These are phyloP conservation scores for Piprites chloris DNA, from an alignment of 2,113 vertebrate species.

Conservation along the genomic window DNA sequence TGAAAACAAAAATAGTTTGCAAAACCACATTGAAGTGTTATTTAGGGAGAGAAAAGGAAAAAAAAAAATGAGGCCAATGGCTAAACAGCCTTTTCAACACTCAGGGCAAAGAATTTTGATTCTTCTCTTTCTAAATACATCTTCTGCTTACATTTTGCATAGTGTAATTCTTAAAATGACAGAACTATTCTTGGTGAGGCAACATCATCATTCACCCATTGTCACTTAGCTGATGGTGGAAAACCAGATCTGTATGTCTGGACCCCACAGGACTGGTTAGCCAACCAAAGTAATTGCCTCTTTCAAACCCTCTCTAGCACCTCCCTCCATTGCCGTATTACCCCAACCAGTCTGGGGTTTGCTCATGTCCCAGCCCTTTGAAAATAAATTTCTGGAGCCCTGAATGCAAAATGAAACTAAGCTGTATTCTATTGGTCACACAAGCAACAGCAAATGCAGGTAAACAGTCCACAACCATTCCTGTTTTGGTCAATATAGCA, in stretches of 20 bases:
- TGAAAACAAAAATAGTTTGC: neutral
- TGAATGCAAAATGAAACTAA: neutral
- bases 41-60: neutral
- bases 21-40: neutral
- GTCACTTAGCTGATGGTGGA: neutral
- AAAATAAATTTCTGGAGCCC: neutral
- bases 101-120: neutral
- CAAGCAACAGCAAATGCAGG: neutral
- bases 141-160: neutral
- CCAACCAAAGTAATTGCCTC: neutral
- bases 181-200: neutral
- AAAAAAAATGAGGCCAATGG: neutral
- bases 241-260: neutral
- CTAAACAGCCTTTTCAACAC: neutral
- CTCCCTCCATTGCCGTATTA: neutral
- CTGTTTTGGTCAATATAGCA: neutral
- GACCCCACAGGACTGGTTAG: neutral
- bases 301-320: neutral
- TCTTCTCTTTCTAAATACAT: neutral
- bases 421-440: neutral
- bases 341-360: neutral
- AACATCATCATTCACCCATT: neutral
- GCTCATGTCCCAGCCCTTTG: neutral
- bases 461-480: accelerated
- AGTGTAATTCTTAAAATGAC: neutral